Base-by-base conservation (phyloP, 2,113 vertebrate genomes). In the Ariopsis seemanni region DNA sequence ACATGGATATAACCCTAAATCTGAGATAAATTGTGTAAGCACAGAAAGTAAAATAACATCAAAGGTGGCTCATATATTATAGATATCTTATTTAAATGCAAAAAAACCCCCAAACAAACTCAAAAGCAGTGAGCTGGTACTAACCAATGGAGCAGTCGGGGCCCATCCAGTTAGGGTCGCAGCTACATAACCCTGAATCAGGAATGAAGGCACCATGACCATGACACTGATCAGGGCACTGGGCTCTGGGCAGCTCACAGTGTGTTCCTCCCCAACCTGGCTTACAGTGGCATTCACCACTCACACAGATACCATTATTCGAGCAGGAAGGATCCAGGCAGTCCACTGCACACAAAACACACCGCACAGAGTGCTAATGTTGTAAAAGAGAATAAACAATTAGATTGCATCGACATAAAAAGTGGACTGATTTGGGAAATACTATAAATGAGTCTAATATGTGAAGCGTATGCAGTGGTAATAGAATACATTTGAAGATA, bases 101-200 rank as follows among this genome's bases (percentile, higher is more conserved):
- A 79, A 79, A 20, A 48, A 71, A 18, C 10, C 55, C 10, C n/a
- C n/a, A 57, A 50, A 75, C 6, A 52, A 5, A 4, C 30, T 14
- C 72, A 22, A 48, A 81, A 52, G 27, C 50, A 55, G 15, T 42
- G n/a, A 80, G 77, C 34, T 67, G 30, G 25, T 20, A 81, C 97
- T 96, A 93, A 99, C 98, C 98, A 74, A 98, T 96, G 2, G 98
- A 98, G 94, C 98, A 99, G 96, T 99, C 98, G 0, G 98, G 98
- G 88, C 98, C 98, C 96, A 99, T 99, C 97, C 98, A 99, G 94
- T 96, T 98, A 90, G 98, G 97, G 91, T 99, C 98, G 2, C 98
- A 99, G 96, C 94, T 97, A 92, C 98, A 99, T 62, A 99, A 95
- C 60, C 97, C 98, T 0, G 98, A 97, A 94, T 99, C 98, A 0